Conservation (phyloP, 2,888 invertebrate species). For the Caenorhabditis afra region DNA sequence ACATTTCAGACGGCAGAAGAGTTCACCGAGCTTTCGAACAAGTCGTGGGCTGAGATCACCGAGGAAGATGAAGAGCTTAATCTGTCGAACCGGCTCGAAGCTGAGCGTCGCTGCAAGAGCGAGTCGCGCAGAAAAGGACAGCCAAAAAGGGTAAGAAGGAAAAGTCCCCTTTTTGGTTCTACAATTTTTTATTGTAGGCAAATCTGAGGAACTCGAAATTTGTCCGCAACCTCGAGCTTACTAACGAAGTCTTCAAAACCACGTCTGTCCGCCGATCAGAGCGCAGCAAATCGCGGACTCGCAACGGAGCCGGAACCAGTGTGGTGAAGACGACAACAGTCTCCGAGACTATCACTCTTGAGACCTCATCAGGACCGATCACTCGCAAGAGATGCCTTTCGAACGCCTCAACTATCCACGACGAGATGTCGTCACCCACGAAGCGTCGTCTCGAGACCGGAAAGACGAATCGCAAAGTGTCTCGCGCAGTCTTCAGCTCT, state of each 20-base stretch:
- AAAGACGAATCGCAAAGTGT: conserved; percentile 58
- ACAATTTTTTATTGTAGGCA: conserved; percentile 34
- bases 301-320: conserved; percentile 7
- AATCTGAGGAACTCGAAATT: conserved; percentile 60
- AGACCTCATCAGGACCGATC: conserved; percentile 21
- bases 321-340: conserved; percentile 10
- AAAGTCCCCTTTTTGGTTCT: neutral
- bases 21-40: conserved; percentile 65
- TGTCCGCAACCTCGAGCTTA: conserved; percentile 54
- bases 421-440: conserved; percentile 63
- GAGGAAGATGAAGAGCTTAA: conserved; percentile 59
- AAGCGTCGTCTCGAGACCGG: conserved; percentile 62
- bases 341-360: conserved; percentile 22
- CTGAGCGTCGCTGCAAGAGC: conserved; percentile 51
- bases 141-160: conserved; percentile 38
- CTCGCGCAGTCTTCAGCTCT: conserved; percentile 38
- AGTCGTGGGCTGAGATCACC: conserved; percentile 71
- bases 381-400: conserved; percentile 73
- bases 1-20: conserved; percentile 60
- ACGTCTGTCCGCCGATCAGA: conserved; percentile 37
- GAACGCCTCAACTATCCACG: conserved; percentile 66
- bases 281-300: conserved; percentile 41
- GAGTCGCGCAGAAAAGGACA: conserved; percentile 59
- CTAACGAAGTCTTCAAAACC: conserved; percentile 50
- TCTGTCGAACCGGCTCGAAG: conserved; percentile 19